Conservation (phyloP, 2,113 vertebrate genomes). For the Ptychochromis oligacanthus region DNA sequence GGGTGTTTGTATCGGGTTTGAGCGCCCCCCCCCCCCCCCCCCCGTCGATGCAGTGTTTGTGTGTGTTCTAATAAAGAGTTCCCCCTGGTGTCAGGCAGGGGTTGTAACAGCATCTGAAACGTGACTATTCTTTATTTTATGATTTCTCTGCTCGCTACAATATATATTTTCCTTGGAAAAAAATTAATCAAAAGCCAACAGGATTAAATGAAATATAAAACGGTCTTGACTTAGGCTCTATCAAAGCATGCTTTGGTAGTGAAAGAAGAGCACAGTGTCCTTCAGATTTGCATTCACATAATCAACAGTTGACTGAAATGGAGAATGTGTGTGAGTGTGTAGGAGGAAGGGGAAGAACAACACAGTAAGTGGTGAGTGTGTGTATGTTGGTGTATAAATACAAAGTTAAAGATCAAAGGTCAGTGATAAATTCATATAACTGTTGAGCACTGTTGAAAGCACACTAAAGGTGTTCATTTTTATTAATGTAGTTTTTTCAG, state of each 20-base stretch:
- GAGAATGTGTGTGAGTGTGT: conserved; percentile 1
- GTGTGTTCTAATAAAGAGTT: too few species aligned
- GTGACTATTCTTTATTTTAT: too few species aligned
- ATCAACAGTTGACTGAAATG: conserved; percentile 43
- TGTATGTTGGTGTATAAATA: not conserved
- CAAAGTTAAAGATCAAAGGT: not conserved
- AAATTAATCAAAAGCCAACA: not conserved
- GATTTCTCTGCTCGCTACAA: too few species aligned
- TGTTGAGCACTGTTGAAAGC: not conserved
- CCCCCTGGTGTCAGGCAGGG: too few species aligned
- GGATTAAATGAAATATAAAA: conserved; percentile 19
- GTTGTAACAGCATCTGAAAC: too few species aligned
- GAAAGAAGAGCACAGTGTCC: conserved; percentile 50
- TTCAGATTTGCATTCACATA: conserved; percentile 61
- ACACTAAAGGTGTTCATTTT: not conserved
- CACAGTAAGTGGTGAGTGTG: not conserved
- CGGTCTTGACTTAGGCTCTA: not conserved
- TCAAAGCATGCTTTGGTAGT: conserved; percentile 12
- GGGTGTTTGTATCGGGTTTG: too few species aligned
- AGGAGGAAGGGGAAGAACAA: not conserved
- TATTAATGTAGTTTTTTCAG: not conserved
- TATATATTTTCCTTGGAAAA: too few species aligned
- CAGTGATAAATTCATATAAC: not conserved
- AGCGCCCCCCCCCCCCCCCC: too few species aligned
- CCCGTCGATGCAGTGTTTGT: too few species aligned